Evolutionary conservation across 2,888 invertebrate genomes (phyloP).

Genomic region (Caradrina kadenii): DNA sequence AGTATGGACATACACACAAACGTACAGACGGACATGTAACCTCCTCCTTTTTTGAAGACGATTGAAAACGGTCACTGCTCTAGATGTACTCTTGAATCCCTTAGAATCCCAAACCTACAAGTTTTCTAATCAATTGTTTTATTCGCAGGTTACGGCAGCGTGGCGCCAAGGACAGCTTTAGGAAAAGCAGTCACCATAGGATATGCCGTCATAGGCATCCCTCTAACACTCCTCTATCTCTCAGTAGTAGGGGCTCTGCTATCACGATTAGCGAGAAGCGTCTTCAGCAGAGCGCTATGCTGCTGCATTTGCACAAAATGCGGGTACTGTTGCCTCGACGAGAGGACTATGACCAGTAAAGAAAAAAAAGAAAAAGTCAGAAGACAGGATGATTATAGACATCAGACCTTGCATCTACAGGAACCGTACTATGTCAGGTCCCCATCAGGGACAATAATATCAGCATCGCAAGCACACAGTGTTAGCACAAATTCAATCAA

Average conservation of each 20-base stretch:
- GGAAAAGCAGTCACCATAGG: conserved; percentile 98
- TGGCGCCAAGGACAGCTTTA: conserved; percentile 96
- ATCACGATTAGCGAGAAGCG: conserved; percentile 95
- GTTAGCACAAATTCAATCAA: conserved; percentile 84
- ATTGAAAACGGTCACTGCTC: too few species aligned
- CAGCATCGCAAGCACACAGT: conserved; percentile 88
- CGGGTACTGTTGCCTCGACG: conserved; percentile 96
- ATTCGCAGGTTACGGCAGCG: conserved; percentile 96
- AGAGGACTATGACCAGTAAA: conserved; percentile 95
- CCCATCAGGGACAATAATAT: conserved; percentile 89
- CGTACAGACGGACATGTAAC: too few species aligned
- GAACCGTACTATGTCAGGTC: conserved; percentile 93
- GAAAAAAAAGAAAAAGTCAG: conserved; percentile 94
- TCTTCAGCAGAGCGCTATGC: conserved; percentile 95
- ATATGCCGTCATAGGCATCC: conserved; percentile 96
- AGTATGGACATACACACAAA: too few species aligned
- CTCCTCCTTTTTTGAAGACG: too few species aligned
- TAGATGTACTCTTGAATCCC: too few species aligned
- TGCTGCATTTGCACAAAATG: conserved; percentile 97
- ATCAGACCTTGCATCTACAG: conserved; percentile 92
- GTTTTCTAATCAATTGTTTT: conserved; percentile 6
- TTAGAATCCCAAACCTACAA: background rate
- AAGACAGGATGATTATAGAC: conserved; percentile 92
- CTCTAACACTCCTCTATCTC: conserved; percentile 96
- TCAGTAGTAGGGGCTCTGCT: conserved; percentile 96